Base-by-base conservation (phyloP, 2,113 vertebrate species). In the Tinamus guttatus region DNA sequence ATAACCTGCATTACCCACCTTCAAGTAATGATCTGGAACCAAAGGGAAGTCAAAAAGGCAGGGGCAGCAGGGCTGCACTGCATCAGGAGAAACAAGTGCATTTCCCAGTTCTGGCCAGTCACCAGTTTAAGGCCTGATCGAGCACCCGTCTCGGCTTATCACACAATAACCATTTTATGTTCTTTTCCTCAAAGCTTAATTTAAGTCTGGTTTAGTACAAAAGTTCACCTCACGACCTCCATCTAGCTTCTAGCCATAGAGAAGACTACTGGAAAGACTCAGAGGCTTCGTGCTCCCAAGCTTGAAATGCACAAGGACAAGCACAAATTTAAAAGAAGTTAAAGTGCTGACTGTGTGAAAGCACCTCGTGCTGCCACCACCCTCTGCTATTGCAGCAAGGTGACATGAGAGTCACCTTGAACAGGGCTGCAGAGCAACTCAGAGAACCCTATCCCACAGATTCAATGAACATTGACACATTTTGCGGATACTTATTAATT, bases 401-500 rank as follows among this genome's bases (percentile, higher is more conserved):
- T 22, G 7, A 58, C 36, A 56, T 41, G 16, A 79, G 19, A 56
- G 28, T n/a, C 21, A 49, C 21, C 69, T 79, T 52, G 40, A 86
- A 54, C 17, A 74, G 54, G 1, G 2, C 6, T 40, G 47, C 87
- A 52, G 22, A 79, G 54, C 21, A 87, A 73, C 7, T 47, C 65
- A 64, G 51, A 90, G 56, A 21, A 86, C 20, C 4, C 6, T 60
- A 11, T 13, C 56, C n/a, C 62, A 47, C 9, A 76, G 41, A 86
- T 12, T 1, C 25, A 56, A 41, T 4, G 2, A 76, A 24, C 12
- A 77, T 13, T 52, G 27, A 58, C 0, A 0, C 38, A 40, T 74
- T 70, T 59, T 90, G 22, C 47, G 27, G 13, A 30, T 69, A 43
- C 11, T 2, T 36, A 21, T 20, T 70, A 54, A 41, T 4, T 75